phyloP scores from a whole-genome alignment of 2,113 vertebrate genomes.

The Limanda limanda region DNA sequence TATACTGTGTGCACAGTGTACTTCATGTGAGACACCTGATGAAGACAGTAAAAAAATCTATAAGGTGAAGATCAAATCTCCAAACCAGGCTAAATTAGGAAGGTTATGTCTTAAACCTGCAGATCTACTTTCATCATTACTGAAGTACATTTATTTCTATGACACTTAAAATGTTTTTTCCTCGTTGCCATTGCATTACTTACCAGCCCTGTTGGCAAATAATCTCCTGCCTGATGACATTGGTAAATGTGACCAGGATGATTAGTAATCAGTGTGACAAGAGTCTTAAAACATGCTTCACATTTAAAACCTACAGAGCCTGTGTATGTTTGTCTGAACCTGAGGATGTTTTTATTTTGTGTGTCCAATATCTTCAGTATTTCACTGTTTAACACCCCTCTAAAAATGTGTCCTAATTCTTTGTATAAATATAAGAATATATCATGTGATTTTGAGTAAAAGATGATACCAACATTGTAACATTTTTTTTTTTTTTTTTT shows the following conservation, averaged over 20 bases:
- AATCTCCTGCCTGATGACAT: too few species aligned
- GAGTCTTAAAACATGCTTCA: neutral
- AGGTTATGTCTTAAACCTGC: neutral
- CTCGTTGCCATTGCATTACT: neutral
- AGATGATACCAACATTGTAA: neutral
- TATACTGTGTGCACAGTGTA: neutral
- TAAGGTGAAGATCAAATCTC: neutral
- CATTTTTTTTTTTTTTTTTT: slow-evolving; percentile 22
- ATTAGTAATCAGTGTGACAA: too few species aligned
- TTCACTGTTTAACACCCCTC: neutral
- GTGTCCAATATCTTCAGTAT: neutral
- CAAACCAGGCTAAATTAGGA: neutral
- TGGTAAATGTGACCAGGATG: too few species aligned
- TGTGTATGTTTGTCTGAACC: neutral
- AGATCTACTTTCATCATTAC: too few species aligned
- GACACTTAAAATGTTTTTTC: neutral
- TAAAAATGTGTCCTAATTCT: neutral
- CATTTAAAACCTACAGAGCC: neutral
- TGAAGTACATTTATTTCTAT: neutral
- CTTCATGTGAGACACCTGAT: neutral
- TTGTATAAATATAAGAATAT: too few species aligned
- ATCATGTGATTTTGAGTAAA: too few species aligned
- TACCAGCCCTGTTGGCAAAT: neutral
- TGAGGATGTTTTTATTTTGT: neutral
- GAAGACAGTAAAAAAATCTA: neutral